Conservation (phyloP, 1,140 invertebrate species). For the Ylistrum balloti region DNA sequence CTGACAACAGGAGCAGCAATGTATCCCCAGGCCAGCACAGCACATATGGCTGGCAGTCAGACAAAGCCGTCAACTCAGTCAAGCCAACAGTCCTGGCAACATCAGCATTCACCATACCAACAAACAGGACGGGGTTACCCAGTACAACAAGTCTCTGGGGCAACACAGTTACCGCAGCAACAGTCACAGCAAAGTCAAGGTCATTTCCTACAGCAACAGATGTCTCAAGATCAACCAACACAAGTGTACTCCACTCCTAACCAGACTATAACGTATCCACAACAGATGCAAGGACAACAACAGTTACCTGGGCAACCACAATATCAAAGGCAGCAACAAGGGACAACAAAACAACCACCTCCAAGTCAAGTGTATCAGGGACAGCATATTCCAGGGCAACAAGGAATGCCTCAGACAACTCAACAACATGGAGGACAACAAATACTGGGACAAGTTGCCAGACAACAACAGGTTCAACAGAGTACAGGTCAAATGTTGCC, state of each 20-base stretch:
- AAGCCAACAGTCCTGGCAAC: conserved; percentile 35
- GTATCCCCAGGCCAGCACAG: neutral
- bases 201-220: neutral
- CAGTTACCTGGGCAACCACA: conserved; percentile 43
- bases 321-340: conserved; percentile 45
- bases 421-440: too few species aligned
- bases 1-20: neutral
- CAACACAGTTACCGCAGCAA: conserved; percentile 42
- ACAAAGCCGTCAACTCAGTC: conserved; percentile 8
- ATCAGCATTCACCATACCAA: conserved; percentile 47
- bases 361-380: neutral
- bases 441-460: too few species aligned
- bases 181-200: conserved; percentile 48
- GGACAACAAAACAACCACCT: conserved; percentile 46
- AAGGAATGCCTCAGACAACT: too few species aligned
- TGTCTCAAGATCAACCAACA: conserved; percentile 46
- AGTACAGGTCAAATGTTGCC: neutral
- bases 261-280: neutral
- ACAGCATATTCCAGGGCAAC: neutral
- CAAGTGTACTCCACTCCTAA: neutral
- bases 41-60: neutral
- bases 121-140: conserved; percentile 42
- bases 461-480: neutral
- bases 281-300: conserved; percentile 45
- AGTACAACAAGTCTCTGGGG: neutral